A percentile compares a stretch with the other conserved stretches of the same genome.
phyloP scores from a whole-genome alignment of 2,888 invertebrate genomes.

The Hydriomena furcata region DNA sequence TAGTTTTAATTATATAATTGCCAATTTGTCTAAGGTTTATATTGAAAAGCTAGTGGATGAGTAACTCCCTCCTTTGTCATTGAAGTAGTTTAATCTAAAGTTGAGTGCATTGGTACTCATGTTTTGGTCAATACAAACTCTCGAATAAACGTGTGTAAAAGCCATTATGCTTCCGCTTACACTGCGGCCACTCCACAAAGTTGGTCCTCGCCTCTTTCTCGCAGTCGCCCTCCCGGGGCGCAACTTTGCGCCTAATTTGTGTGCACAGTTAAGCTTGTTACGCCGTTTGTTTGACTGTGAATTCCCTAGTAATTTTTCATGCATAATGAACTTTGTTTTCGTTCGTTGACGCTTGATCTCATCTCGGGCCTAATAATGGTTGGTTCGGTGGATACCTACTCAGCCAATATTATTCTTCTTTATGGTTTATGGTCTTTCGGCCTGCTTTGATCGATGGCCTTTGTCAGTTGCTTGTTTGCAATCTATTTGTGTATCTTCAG shows the following conservation, averaged over 20 bases:
- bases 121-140: background rate
- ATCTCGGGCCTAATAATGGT: background rate
- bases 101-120: background rate
- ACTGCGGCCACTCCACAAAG: slow-evolving; percentile 14
- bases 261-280: slow-evolving; percentile 48
- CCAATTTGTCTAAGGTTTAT: too few species aligned
- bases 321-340: slow-evolving; percentile 36
- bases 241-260: slow-evolving; percentile 45
- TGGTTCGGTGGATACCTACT: slow-evolving; percentile 7
- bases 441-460: too few species aligned
- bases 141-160: background rate
- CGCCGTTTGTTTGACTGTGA: slow-evolving; percentile 41
- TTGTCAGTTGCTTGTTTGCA: too few species aligned
- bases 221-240: slow-evolving; percentile 25
- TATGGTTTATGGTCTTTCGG: background rate
- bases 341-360: slow-evolving; percentile 26
- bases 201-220: slow-evolving; percentile 14
- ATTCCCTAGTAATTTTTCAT: slow-evolving; percentile 37
- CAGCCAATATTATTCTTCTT: background rate
- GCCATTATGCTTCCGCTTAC: slow-evolving; percentile 10
- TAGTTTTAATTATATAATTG: too few species aligned
- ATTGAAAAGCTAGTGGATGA: too few species aligned
- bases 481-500: too few species aligned
- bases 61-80: too few species aligned
- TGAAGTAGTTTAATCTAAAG: too few species aligned